These are phyloP conservation scores for Odontamblyopus lacepedii DNA, from an alignment of 2,797 vertebrate species.

Conservation along the genomic window DNA sequence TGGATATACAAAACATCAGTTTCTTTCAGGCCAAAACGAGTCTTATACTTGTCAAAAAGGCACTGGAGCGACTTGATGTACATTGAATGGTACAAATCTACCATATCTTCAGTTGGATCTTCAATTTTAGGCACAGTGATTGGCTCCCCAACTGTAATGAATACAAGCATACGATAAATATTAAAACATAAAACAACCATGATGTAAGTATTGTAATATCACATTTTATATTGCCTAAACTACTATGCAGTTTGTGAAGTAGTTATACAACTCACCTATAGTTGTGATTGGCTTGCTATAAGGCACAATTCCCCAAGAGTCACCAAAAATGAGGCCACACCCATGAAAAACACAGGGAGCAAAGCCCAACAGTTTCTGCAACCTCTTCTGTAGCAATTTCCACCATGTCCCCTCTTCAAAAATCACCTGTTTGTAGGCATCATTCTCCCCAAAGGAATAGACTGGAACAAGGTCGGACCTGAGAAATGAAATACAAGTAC, in stretches of 20 bases:
- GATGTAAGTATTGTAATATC: neutral
- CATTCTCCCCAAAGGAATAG: slow-evolving; percentile 97
- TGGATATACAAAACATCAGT: slow-evolving; percentile 84
- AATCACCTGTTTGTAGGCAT: slow-evolving; percentile 92
- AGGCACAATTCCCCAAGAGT: slow-evolving; percentile 91
- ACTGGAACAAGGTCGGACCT: slow-evolving; percentile 94
- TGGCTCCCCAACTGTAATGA: slow-evolving; percentile 88
- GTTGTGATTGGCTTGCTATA: slow-evolving; percentile 92
- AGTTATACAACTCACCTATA: slow-evolving; percentile 73
- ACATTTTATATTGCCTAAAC: neutral
- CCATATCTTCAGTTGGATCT: slow-evolving; percentile 81
- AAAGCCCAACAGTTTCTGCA: slow-evolving; percentile 95
- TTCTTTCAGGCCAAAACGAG: slow-evolving; percentile 87
- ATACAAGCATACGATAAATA: neutral
- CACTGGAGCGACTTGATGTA: slow-evolving; percentile 87
- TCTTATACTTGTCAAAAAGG: slow-evolving; percentile 94
- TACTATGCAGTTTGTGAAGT: neutral
- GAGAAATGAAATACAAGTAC: slow-evolving; percentile 15
- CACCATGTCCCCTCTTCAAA: slow-evolving; percentile 90
- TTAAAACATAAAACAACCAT: slow-evolving; percentile 4
- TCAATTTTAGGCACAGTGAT: slow-evolving; percentile 92
- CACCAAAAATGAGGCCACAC: slow-evolving; percentile 87
- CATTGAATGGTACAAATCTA: slow-evolving; percentile 89
- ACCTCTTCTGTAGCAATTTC: slow-evolving; percentile 83
- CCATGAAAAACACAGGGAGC: slow-evolving; percentile 95